phyloP scores from a whole-genome alignment of 2,797 vertebrate genomes.

The Schizopygopsis malacanthus region DNA sequence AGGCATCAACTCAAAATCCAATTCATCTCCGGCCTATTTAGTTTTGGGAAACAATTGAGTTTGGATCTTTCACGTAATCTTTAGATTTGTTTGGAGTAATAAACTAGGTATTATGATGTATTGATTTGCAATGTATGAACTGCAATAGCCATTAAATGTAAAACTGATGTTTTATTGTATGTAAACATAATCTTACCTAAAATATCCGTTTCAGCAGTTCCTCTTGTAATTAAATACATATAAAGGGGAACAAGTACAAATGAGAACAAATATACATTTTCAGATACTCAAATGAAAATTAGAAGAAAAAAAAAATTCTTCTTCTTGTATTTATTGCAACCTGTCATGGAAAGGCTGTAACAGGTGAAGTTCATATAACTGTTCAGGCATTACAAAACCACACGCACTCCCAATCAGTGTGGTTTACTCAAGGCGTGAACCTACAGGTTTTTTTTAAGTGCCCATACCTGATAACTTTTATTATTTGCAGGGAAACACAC shows the following conservation, averaged over 20 bases:
- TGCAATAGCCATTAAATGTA: neutral
- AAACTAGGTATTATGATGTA: neutral
- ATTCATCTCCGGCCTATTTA: neutral
- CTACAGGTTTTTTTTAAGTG: neutral
- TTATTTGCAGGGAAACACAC: neutral
- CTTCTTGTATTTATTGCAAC: neutral
- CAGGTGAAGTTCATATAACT: constrained; percentile 9
- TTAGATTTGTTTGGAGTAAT: neutral
- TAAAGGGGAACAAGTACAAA: neutral
- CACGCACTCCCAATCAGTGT: neutral
- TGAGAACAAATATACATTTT: neutral
- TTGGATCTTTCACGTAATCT: neutral
- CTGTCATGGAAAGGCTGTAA: neutral
- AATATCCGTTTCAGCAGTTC: neutral
- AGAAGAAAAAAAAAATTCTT: neutral
- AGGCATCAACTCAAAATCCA: no score
- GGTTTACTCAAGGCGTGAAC: neutral
- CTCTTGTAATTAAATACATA: neutral
- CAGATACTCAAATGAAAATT: neutral
- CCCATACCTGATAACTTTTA: neutral
- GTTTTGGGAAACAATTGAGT: neutral
- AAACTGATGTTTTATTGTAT: neutral
- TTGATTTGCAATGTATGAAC: neutral
- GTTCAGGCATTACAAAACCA: neutral
- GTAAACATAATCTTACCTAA: neutral